Conservation (phyloP, 2,888 invertebrate species). For the Leucoma salicis region DNA sequence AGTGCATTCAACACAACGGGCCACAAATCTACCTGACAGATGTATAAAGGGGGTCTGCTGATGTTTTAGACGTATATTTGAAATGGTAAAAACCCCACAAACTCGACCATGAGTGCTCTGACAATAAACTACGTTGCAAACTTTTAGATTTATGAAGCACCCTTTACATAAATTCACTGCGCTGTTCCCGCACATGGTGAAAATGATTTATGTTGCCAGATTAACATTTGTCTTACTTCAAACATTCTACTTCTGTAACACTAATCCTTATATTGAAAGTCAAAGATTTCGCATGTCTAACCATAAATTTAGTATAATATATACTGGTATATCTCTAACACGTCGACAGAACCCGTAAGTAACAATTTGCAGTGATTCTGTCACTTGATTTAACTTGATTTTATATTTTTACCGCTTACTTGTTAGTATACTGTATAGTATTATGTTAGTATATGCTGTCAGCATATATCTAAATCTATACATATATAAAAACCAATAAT, state of each 20-base stretch:
- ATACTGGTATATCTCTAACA: no score
- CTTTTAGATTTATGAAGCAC: constrained; percentile 64
- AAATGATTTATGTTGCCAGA: constrained; percentile 48
- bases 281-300: constrained; percentile 31
- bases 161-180: constrained; percentile 33
- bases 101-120: constrained; percentile 40
- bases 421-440: no score
- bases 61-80: constrained; percentile 47
- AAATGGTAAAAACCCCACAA: constrained; percentile 52
- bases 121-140: constrained; percentile 57
- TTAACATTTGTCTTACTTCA: constrained; percentile 47
- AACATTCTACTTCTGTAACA: constrained; percentile 39
- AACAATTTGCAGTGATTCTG: no score
- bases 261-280: constrained; percentile 41
- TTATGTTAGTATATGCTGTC: no score
- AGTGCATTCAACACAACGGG: constrained; percentile 38
- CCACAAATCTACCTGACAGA: constrained; percentile 35
- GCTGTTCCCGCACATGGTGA: constrained; percentile 44
- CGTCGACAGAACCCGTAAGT: constrained; percentile 6
- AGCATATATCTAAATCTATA: no score
- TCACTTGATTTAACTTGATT: no score
- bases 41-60: constrained; percentile 31
- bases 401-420: no score
- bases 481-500: no score
- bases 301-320: no score